Evolutionary conservation across 2,797 vertebrate genomes (phyloP).

Genomic region (Brachyrhaphis roseni): DNA sequence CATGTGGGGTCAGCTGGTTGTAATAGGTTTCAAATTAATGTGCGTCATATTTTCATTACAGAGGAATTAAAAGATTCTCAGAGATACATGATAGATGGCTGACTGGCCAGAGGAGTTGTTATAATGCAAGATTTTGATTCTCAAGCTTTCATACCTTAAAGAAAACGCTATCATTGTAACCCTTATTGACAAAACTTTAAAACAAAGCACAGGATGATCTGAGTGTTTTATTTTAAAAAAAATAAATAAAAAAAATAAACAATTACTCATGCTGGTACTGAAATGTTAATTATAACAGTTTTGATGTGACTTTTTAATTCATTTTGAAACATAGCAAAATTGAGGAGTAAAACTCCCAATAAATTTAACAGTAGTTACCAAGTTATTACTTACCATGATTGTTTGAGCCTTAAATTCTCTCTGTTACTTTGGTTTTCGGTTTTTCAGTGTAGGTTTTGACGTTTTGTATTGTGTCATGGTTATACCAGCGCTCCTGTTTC

Average conservation of each 20-base stretch:
- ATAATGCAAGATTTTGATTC: background rate
- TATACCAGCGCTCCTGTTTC: background rate
- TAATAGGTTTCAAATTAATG: slow-evolving; percentile 48
- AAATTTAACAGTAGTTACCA: background rate
- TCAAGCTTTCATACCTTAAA: background rate
- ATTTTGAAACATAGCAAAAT: background rate
- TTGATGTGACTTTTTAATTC: background rate
- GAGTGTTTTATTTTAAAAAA: background rate
- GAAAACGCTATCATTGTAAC: background rate
- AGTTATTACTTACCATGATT: background rate
- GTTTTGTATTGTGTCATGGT: background rate
- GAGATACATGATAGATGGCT: background rate
- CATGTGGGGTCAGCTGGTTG: slow-evolving; percentile 26
- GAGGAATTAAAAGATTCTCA: background rate
- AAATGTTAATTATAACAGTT: background rate
- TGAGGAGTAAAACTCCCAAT: background rate
- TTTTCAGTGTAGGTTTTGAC: background rate
- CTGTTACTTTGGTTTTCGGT: background rate
- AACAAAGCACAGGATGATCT: background rate
- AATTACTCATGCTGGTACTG: background rate
- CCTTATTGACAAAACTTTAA: background rate
- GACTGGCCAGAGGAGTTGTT: background rate
- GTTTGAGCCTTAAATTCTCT: background rate
- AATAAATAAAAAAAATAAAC: background rate
- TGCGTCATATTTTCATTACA: slow-evolving; percentile 9